A percentile compares a stretch with the other conserved stretches of the same genome.
phyloP scores from a whole-genome alignment of 2,113 vertebrate species.

The Oxygymnocypris stewartii region DNA sequence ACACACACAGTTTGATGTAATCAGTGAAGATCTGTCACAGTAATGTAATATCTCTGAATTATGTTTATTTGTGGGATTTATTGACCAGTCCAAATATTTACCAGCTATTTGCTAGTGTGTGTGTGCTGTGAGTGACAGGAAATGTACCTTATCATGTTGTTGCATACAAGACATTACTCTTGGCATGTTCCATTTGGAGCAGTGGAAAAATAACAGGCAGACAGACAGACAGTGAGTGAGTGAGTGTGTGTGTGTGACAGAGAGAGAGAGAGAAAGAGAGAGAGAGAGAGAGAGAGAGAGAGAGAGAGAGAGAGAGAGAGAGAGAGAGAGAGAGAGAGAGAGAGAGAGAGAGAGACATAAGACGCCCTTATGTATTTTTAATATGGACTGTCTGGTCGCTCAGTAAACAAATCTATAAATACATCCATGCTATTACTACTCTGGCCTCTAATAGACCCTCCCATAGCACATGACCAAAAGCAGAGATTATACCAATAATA shows the following conservation, averaged over 20 bases:
- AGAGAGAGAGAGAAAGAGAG: background rate
- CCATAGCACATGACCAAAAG: background rate
- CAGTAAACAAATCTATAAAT: conserved; percentile 38
- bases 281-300: background rate
- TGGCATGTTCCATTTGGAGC: background rate
- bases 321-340: background rate
- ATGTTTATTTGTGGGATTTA: background rate
- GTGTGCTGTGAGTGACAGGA: background rate
- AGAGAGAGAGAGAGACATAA: background rate
- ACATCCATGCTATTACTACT: conserved; percentile 6
- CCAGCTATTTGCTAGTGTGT: background rate
- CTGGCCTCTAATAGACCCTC: background rate
- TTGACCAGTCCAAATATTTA: background rate
- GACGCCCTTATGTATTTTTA: conserved; percentile 28
- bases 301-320: background rate
- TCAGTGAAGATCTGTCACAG: background rate
- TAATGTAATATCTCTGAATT: background rate
- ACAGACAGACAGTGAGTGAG: background rate
- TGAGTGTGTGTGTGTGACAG: too few species aligned
- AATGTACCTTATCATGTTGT: background rate
- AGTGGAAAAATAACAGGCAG: conserved; percentile 15
- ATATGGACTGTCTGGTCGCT: conserved; percentile 3
- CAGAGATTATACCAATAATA: background rate
- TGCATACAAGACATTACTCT: background rate
- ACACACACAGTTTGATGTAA: background rate